Percentiles rank a stretch among this genome's conserved stretches.
phyloP scores from a whole-genome alignment of 2,888 invertebrate species.

The Eretmocerus hayati region DNA sequence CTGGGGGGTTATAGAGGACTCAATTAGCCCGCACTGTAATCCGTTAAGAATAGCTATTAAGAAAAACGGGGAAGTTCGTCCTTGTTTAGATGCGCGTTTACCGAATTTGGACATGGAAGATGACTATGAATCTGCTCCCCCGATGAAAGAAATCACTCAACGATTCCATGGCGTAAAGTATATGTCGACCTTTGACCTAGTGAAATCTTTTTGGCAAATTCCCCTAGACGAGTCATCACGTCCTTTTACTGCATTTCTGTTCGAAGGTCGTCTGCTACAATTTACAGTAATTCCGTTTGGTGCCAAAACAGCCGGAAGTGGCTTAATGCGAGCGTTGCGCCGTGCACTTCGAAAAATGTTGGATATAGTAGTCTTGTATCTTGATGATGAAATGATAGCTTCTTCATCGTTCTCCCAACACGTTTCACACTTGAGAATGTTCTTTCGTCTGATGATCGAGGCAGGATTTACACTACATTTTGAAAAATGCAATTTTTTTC shows the following conservation, averaged over 20 bases:
- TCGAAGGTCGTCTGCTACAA: not conserved
- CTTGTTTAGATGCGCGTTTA: constrained; percentile 35
- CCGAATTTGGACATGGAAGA: too few species aligned
- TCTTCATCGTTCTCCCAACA: not conserved
- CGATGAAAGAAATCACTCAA: not conserved
- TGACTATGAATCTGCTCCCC: not conserved
- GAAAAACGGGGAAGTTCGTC: constrained; percentile 29
- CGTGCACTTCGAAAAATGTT: not conserved
- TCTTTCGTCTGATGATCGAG: not conserved
- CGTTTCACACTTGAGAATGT: not conserved
- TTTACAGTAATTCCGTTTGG: not conserved
- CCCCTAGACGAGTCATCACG: not conserved
- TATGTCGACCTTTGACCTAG: not conserved
- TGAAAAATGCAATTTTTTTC: not conserved
- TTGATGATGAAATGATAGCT: not conserved
- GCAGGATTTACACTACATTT: not conserved
- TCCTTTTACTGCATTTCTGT: not conserved
- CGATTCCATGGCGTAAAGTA: not conserved
- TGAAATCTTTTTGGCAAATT: not conserved
- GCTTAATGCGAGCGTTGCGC: not conserved
- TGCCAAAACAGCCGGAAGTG: not conserved
- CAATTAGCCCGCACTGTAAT: constrained; percentile 28
- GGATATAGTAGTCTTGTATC: not conserved
- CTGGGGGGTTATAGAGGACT: constrained; percentile 27
- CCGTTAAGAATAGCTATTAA: constrained; percentile 30